Evolutionary conservation across 2,797 vertebrate genomes (phyloP).

Genomic region (Thalassophryne amazonica): DNA sequence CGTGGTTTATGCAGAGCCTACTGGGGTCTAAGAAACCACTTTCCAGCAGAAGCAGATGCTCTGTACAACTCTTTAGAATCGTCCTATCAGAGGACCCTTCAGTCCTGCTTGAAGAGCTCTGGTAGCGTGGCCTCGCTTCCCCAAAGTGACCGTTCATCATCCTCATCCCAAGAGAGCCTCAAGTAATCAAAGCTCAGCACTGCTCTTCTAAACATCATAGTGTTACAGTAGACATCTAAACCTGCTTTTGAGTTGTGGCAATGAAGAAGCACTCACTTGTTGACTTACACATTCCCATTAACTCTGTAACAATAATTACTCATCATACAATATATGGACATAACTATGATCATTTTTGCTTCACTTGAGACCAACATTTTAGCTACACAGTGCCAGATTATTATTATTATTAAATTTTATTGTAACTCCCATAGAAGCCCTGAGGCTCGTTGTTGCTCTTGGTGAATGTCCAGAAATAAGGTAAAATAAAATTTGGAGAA

Average conservation of each 20-base stretch:
- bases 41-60: constrained; percentile 87
- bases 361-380: too few relatives aligned
- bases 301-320: too few relatives aligned
- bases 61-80: constrained; percentile 93
- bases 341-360: too few relatives aligned
- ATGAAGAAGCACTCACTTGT: neutral
- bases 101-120: constrained; percentile 89
- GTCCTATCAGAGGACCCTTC: constrained; percentile 91
- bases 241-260: neutral
- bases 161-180: constrained; percentile 96
- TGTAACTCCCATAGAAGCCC: too few relatives aligned
- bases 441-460: too few relatives aligned
- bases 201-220: neutral
- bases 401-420: too few relatives aligned
- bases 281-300: neutral
- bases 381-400: too few relatives aligned
- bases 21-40: constrained; percentile 92
- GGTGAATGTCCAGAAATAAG: too few relatives aligned
- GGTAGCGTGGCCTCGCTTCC: constrained; percentile 94
- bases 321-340: too few relatives aligned
- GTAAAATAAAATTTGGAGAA: too few relatives aligned
- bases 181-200: constrained; percentile 79
- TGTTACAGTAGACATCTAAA: neutral
- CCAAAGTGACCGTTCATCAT: constrained; percentile 96
- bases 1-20: constrained; percentile 81